Evolutionary conservation across 1,140 invertebrate genomes (phyloP).

Genomic region (Aphaenogaster floridana): DNA sequence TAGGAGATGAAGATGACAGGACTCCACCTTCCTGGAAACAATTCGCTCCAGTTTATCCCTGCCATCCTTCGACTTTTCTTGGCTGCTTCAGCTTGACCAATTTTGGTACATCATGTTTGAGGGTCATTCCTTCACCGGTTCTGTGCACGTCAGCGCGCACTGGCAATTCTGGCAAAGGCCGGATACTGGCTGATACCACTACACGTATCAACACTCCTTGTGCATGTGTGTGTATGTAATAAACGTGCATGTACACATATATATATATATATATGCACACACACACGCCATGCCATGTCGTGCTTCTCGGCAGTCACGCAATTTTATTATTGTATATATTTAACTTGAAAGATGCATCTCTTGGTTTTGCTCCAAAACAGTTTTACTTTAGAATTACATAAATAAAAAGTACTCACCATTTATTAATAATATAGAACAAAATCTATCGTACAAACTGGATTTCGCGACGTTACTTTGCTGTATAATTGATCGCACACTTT

Average conservation of each 20-base stretch:
- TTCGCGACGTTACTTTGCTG: background rate
- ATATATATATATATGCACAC: background rate
- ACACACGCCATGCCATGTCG: background rate
- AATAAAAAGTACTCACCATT: background rate
- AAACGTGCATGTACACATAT: background rate
- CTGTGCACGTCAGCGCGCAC: background rate
- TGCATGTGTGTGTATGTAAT: background rate
- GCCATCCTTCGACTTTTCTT: slow-evolving; percentile 70
- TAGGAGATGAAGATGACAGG: slow-evolving; percentile 94
- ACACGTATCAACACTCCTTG: background rate
- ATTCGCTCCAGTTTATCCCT: slow-evolving; percentile 88
- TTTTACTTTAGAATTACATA: background rate
- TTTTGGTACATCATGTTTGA: slow-evolving; percentile 37
- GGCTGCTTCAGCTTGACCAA: background rate
- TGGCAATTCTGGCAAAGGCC: background rate
- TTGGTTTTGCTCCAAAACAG: background rate
- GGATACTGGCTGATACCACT: slow-evolving; percentile 29
- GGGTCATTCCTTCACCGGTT: background rate
- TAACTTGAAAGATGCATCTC: background rate
- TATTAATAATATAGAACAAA: background rate
- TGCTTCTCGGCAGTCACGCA: background rate
- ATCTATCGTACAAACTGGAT: background rate
- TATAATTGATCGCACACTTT: background rate
- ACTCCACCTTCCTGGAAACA: slow-evolving; percentile 94
- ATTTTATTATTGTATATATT: background rate